Conservation (phyloP, 2,113 vertebrate species). For the Enhydra lutris region DNA sequence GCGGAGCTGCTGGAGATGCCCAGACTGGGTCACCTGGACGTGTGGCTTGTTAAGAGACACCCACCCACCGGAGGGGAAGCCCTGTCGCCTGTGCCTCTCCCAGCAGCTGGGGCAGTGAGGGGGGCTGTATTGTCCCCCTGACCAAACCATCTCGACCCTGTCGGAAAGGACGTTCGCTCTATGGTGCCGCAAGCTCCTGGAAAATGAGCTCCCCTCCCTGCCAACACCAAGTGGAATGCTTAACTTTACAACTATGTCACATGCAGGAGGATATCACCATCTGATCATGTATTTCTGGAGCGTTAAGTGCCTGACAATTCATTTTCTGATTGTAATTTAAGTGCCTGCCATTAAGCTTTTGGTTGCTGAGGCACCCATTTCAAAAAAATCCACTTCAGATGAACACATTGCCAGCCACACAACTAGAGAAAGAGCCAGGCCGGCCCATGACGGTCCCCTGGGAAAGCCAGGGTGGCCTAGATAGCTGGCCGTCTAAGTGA, state of each 20-base stretch:
- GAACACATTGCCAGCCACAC: background rate
- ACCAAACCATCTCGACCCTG: background rate
- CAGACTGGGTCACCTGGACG: too few species aligned
- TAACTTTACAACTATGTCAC: background rate
- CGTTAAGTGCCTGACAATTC: background rate
- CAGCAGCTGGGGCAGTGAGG: fast-evolving
- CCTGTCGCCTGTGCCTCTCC: background rate
- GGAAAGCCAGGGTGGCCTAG: background rate
- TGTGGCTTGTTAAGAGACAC: background rate
- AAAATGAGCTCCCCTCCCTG: background rate
- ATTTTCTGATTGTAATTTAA: background rate
- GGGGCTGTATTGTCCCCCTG: background rate
- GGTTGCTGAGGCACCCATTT: background rate
- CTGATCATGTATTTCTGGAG: background rate
- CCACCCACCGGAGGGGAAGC: background rate
- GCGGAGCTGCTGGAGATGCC: background rate
- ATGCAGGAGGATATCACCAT: background rate
- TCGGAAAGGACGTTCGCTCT: background rate
- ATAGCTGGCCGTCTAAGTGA: background rate
- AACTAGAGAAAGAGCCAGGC: background rate
- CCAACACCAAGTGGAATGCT: background rate
- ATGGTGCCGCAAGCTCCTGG: background rate
- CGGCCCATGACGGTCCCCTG: background rate
- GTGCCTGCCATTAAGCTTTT: background rate
- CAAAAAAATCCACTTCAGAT: background rate